A percentile compares a stretch with the other conserved stretches of the same genome.
Conservation (phyloP, 2,888 invertebrate genomes). For the Saturnia japonica region DNA sequence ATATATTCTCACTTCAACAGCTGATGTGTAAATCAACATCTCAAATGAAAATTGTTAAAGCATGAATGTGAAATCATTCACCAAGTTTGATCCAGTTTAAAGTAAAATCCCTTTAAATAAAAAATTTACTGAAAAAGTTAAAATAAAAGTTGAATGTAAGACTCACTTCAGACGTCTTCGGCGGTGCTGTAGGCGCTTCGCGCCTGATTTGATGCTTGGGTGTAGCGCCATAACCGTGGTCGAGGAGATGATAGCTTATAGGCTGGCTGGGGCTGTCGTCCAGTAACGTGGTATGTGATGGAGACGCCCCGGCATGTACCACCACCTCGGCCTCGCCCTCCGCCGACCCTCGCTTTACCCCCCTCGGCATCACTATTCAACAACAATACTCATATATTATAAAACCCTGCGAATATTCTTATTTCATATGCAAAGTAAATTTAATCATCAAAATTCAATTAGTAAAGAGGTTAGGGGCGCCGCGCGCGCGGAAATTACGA, state of each 20-base stretch:
- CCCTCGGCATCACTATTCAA: constrained; percentile 82
- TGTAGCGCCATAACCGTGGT: constrained; percentile 93
- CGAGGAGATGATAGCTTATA: constrained; percentile 89
- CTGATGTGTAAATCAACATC: neutral
- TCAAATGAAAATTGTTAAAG: neutral
- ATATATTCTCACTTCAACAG: constrained; percentile 12
- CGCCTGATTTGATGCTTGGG: constrained; percentile 86
- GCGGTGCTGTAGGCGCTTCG: constrained; percentile 78
- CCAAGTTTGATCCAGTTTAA: neutral
- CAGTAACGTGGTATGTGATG: constrained; percentile 78
- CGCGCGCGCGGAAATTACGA: constrained; percentile 77
- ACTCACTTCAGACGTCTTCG: constrained; percentile 82
- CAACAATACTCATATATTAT: constrained; percentile 41
- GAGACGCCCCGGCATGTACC: constrained; percentile 77
- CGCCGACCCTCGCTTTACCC: constrained; percentile 81
- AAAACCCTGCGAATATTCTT: constrained; percentile 33
- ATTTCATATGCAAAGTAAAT: constrained; percentile 39
- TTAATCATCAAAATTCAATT: constrained; percentile 73
- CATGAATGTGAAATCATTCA: neutral
- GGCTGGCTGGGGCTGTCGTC: constrained; percentile 79
- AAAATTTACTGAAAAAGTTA: neutral
- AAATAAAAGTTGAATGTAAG: neutral
- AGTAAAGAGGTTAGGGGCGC: constrained; percentile 79
- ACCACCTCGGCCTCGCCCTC: constrained; percentile 79
- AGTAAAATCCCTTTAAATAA: neutral